Evolutionary conservation across 2,888 invertebrate species (phyloP).

Genomic region (Melieria picta): DNA sequence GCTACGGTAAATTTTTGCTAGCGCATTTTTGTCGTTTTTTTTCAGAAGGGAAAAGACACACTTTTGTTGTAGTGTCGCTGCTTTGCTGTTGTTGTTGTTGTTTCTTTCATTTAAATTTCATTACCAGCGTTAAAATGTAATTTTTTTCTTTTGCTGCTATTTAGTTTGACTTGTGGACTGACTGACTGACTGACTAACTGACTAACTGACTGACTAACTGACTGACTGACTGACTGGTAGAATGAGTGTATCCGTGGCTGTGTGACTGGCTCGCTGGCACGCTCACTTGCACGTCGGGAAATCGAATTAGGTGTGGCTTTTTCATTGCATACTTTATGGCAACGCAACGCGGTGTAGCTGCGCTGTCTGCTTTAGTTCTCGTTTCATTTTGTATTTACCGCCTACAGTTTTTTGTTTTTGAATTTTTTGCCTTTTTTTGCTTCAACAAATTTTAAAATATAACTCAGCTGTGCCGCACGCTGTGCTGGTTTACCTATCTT

Average conservation of each 20-base stretch:
- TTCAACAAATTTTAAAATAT: background rate
- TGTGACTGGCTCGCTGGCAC: background rate
- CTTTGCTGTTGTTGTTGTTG: background rate
- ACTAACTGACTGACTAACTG: too few relatives aligned
- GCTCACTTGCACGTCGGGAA: background rate
- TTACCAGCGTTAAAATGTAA: slow-evolving; percentile 11
- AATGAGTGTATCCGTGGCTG: too few relatives aligned
- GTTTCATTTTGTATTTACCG: background rate
- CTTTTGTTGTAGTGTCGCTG: too few relatives aligned
- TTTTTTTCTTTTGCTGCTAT: background rate
- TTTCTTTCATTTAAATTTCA: slow-evolving; percentile 7
- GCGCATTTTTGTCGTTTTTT: background rate
- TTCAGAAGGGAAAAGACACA: too few relatives aligned
- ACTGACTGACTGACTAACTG: too few relatives aligned
- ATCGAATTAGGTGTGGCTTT: slow-evolving; percentile 19
- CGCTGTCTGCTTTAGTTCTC: background rate
- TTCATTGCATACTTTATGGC: slow-evolving; percentile 19
- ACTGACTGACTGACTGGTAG: too few relatives aligned
- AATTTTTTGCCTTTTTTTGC: background rate
- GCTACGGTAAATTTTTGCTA: too few relatives aligned
- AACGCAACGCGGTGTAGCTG: background rate
- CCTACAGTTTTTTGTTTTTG: background rate
- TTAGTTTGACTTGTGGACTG: too few relatives aligned
- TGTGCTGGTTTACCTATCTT: too few relatives aligned
- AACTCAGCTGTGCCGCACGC: background rate